phyloP scores from a whole-genome alignment of 1,140 invertebrate species.

The Camponotus pennsylvanicus region DNA sequence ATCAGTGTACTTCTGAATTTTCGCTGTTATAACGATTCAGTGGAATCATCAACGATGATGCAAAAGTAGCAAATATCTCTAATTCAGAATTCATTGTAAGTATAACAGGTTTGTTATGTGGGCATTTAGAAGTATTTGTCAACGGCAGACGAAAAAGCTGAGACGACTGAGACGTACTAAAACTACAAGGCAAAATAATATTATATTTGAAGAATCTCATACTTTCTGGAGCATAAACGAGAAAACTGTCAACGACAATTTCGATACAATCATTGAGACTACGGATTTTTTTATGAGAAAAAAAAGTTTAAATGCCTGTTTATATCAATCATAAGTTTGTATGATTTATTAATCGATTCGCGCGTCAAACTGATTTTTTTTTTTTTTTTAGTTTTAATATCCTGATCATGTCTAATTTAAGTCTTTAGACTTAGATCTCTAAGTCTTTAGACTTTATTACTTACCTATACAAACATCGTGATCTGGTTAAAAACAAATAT shows the following conservation, averaged over 20 bases:
- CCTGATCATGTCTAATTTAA: neutral
- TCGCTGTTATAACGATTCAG: conserved; percentile 70
- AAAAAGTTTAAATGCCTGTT: conserved; percentile 2
- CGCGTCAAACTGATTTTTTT: neutral
- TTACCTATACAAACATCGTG: conserved; percentile 38
- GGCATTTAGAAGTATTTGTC: conserved; percentile 73
- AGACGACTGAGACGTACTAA: conserved; percentile 55
- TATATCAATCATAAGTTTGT: neutral
- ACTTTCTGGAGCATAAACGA: conserved; percentile 31
- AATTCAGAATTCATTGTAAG: conserved; percentile 46
- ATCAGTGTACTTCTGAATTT: conserved; percentile 74
- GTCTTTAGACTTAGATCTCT: neutral
- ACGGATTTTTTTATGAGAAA: conserved; percentile 34
- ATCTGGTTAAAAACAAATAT: conserved; percentile 62
- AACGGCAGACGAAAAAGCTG: conserved; percentile 44
- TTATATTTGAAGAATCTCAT: conserved; percentile 72
- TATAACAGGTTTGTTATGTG: conserved; percentile 61
- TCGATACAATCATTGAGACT: neutral
- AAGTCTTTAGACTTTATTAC: conserved; percentile 3
- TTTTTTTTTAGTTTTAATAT: conserved; percentile 26
- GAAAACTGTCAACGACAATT: conserved; percentile 22
- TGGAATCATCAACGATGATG: conserved; percentile 63
- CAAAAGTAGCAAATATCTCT: conserved; percentile 36
- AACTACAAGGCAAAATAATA: conserved; percentile 62
- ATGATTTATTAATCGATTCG: neutral